Base-by-base conservation (phyloP, 2,797 vertebrate species). In the Pipistrellus pygmaeus region DNA sequence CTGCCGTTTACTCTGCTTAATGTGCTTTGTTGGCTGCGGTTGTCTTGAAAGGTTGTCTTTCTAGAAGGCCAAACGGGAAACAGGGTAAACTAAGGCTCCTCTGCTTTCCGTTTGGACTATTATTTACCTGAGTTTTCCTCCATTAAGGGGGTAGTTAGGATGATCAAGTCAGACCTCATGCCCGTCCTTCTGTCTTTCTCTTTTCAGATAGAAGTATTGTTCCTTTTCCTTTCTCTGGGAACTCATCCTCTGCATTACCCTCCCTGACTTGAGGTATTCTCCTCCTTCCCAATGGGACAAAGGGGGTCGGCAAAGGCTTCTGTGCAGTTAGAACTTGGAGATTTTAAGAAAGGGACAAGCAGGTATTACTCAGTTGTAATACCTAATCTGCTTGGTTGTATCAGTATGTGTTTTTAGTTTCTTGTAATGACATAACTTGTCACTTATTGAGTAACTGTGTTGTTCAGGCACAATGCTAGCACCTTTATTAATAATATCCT, bases 261-360 rank as follows among this genome's bases (percentile, higher is more conserved):
- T 44, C 32, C 30, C 17, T 44, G n/a, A 64, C 18, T 35, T 71
- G 18, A 73, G 17, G 6, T 53, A 5, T 53, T 66, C 27, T 80
- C 9, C 23, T 77, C 13, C 27, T 91, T 88, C 4, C 72, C 41
- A 35, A 2, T 35, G 35, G 72, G 46, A 55, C 60, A 88, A 66
- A 93, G 53, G 62, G 32, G 32, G 15, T 30, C 41, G 87, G 18
- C 77, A 66, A 92, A n/a, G 27, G 44, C 46, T 85, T 85, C 48
- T 71, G 2, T 27, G 8, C 20, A 94, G 30, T 91, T 82, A 91
- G 57, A 96, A 90, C 53, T 53, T 92, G 21, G 38, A 88, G 83
- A 85, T 87, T 89, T 94, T 66, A 73, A 64, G 69, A 82, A 89
- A 90, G 91, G 41, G 60, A 85, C 35, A 85, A 84, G 71, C 20